Conservation (phyloP, 2,113 vertebrate species). For the Crotalus horridus region DNA sequence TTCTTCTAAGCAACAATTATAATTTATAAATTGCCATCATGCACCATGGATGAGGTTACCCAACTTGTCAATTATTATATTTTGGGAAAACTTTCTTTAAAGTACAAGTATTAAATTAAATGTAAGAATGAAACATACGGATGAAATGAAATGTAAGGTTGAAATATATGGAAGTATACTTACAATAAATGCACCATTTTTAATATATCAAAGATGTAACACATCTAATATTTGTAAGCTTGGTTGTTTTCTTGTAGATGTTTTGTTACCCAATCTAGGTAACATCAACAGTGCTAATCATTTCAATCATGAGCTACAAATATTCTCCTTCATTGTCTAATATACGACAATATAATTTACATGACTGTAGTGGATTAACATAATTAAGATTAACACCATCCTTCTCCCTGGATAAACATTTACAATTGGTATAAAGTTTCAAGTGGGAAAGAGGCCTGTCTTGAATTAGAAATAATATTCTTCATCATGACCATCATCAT, state of each 20-base stretch:
- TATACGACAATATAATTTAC: slow-evolving; percentile 35
- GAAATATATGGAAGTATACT: slow-evolving; percentile 11
- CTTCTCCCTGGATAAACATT: slow-evolving; percentile 36
- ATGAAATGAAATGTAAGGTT: not conserved
- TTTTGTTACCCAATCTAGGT: too few species aligned
- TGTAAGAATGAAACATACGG: not conserved
- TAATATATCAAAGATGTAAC: slow-evolving; percentile 42
- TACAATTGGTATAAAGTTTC: slow-evolving; percentile 46
- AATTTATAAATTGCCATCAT: not conserved
- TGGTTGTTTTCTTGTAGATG: too few species aligned
- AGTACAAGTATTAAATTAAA: slow-evolving; percentile 1
- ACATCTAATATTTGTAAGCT: not conserved
- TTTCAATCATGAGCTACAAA: too few species aligned
- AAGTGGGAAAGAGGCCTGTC: slow-evolving; percentile 37
- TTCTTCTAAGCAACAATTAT: not conserved
- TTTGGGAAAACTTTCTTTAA: slow-evolving; percentile 1
- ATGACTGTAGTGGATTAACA: slow-evolving; percentile 36
- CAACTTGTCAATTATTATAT: not conserved
- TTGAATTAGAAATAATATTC: slow-evolving; percentile 35
- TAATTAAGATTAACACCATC: slow-evolving; percentile 57
- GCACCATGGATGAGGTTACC: not conserved
- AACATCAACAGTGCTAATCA: too few species aligned
- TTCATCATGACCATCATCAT: slow-evolving; percentile 15
- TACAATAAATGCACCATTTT: not conserved
- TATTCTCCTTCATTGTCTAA: too few species aligned